Conservation (phyloP, 1,140 invertebrate genomes). For the Arctopsyche grandis region DNA sequence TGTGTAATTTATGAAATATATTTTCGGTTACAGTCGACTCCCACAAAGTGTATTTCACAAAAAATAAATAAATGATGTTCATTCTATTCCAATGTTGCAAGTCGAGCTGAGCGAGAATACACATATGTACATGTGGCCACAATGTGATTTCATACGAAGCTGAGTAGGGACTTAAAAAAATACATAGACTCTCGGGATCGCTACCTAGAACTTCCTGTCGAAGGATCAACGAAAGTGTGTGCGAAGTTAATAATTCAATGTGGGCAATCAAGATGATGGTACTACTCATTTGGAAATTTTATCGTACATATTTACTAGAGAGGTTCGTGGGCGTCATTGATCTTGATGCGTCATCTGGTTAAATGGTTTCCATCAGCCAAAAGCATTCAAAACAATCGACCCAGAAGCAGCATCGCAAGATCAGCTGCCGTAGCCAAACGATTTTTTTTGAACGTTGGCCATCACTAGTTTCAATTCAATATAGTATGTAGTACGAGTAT, state of each 20-base stretch:
- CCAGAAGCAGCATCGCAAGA: too few species aligned
- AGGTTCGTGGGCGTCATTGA: not conserved
- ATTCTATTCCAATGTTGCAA: slow-evolving; percentile 4
- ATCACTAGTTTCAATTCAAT: too few species aligned
- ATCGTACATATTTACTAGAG: not conserved
- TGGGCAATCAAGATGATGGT: too few species aligned
- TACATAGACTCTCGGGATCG: not conserved
- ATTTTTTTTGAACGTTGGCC: too few species aligned
- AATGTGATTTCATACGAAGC: not conserved
- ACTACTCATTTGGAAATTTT: too few species aligned
- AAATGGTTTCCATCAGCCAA: slow-evolving; percentile 16
- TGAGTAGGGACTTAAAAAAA: not conserved
- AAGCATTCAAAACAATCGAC: not conserved
- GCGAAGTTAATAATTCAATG: not conserved
- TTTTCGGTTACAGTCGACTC: not conserved
- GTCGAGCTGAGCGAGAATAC: not conserved
- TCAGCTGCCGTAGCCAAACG: too few species aligned
- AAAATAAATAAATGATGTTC: not conserved
- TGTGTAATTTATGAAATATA: not conserved
- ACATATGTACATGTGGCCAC: not conserved
- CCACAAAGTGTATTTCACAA: not conserved
- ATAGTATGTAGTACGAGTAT: too few species aligned
- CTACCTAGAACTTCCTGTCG: slow-evolving; percentile 7
- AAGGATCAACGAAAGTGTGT: not conserved
- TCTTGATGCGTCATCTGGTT: slow-evolving; percentile 6